These are phyloP conservation scores for Danionella dracula DNA, from an alignment of 2,797 vertebrate species.

Conservation along the genomic window DNA sequence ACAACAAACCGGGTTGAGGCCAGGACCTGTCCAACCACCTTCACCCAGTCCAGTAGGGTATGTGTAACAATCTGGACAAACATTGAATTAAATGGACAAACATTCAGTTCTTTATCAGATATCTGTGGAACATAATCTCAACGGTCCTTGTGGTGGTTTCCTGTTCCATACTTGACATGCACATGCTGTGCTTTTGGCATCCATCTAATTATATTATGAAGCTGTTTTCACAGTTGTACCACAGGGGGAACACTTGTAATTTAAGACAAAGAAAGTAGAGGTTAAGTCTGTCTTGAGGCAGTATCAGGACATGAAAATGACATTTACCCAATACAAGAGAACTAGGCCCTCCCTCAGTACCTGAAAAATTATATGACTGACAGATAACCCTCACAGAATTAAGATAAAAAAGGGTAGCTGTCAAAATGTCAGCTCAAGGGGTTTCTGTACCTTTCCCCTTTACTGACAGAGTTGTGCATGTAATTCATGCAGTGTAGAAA, in stretches of 20 bases:
- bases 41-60: too few relatives aligned
- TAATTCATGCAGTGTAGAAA: background rate
- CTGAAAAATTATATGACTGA: constrained; percentile 20
- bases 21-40: too few relatives aligned
- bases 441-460: background rate
- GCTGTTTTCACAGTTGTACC: background rate
- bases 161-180: background rate
- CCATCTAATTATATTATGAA: too few relatives aligned
- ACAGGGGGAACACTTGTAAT: background rate
- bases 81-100: too few relatives aligned
- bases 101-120: too few relatives aligned
- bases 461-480: background rate
- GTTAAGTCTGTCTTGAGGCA: constrained; percentile 31
- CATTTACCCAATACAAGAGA: constrained; percentile 40
- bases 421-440: constrained; percentile 34
- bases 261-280: constrained; percentile 15
- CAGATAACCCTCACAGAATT: constrained; percentile 35
- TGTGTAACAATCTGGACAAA: too few relatives aligned
- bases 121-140: too few relatives aligned
- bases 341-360: constrained; percentile 16
- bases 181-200: background rate
- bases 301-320: constrained; percentile 26
- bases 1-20: too few relatives aligned
- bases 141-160: too few relatives aligned
- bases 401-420: constrained; percentile 29